These are phyloP conservation scores for Struthio camelus DNA, from an alignment of 2,113 vertebrate species.

Conservation along the genomic window DNA sequence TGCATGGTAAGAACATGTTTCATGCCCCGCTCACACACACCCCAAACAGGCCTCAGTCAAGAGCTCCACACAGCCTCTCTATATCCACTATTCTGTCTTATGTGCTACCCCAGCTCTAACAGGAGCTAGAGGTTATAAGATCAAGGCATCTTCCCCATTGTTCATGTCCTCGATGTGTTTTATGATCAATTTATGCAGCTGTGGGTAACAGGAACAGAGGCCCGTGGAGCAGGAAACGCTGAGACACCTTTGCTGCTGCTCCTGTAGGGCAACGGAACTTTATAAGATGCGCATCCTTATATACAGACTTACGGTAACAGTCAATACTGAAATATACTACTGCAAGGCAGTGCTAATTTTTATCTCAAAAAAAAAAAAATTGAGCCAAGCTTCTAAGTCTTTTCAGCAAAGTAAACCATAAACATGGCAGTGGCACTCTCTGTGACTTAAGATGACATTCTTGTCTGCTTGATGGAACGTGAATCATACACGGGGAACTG, in stretches of 20 bases:
- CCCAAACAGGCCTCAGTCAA: not conserved
- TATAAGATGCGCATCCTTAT: not conserved
- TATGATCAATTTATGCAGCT: not conserved
- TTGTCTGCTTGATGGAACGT: not conserved
- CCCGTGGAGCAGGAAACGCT: not conserved
- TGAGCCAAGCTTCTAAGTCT: not conserved
- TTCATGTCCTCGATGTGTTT: not conserved
- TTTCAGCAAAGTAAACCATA: not conserved
- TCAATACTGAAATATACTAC: not conserved
- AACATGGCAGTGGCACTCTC: rapidly evolving
- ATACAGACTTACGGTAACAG: not conserved
- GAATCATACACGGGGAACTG: not conserved
- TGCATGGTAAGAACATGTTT: not conserved
- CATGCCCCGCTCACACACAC: not conserved
- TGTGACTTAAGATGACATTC: not conserved
- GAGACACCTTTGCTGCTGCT: not conserved
- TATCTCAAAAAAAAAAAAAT: not conserved
- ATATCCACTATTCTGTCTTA: not conserved
- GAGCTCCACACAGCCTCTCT: not conserved
- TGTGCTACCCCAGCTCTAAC: not conserved
- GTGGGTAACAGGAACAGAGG: not conserved
- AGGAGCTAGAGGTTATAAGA: not conserved
- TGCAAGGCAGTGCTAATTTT: not conserved
- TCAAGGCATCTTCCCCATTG: not conserved
- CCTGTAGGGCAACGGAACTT: rapidly evolving